Evolutionary conservation across 2,113 vertebrate genomes (phyloP).

Genomic region (Platanista minor): DNA sequence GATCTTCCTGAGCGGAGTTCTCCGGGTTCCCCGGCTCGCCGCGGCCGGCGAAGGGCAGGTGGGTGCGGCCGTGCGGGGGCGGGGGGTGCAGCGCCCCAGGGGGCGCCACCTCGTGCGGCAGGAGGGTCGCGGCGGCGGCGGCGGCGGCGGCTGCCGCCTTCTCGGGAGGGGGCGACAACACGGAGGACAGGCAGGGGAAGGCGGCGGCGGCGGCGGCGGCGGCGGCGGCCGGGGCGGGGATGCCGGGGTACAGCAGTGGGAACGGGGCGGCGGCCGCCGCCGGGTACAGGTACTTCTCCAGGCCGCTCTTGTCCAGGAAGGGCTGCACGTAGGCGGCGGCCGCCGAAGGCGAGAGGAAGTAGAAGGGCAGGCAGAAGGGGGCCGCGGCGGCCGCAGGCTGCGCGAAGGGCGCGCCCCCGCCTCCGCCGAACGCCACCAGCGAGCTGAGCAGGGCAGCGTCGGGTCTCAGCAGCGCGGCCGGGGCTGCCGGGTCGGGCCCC

Average conservation of each 20-base stretch:
- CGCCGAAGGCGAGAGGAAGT: slow-evolving; percentile 89
- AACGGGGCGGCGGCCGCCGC: slow-evolving; percentile 82
- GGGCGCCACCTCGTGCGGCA: slow-evolving; percentile 65
- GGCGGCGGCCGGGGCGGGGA: slow-evolving; percentile 77
- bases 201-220: slow-evolving; percentile 79
- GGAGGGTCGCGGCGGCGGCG: slow-evolving; percentile 77
- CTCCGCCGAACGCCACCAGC: slow-evolving; percentile 87
- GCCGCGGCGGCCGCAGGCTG: slow-evolving; percentile 83
- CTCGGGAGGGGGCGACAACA: slow-evolving; percentile 77
- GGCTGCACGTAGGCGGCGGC: slow-evolving; percentile 90
- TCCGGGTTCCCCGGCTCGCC: slow-evolving; percentile 47
- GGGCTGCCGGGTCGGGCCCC: slow-evolving; percentile 49
- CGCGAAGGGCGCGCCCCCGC: slow-evolving; percentile 79
- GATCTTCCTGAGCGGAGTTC: slow-evolving; percentile 50
- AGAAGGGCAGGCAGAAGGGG: slow-evolving; percentile 95
- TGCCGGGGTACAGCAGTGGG: slow-evolving; percentile 87
- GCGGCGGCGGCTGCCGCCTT: slow-evolving; percentile 63
- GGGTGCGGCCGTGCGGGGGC: slow-evolving; percentile 47
- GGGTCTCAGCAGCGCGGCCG: slow-evolving; percentile 73
- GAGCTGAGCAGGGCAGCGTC: slow-evolving; percentile 89
- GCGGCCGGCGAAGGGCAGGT: slow-evolving; percentile 52
- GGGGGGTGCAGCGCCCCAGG: slow-evolving; percentile 59
- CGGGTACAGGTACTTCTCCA: slow-evolving; percentile 92
- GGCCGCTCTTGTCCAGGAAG: slow-evolving; percentile 88
- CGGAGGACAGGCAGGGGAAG: slow-evolving; percentile 85